Conservation (phyloP, 2,888 invertebrate genomes). For the Caenorhabditis sp. region DNA sequence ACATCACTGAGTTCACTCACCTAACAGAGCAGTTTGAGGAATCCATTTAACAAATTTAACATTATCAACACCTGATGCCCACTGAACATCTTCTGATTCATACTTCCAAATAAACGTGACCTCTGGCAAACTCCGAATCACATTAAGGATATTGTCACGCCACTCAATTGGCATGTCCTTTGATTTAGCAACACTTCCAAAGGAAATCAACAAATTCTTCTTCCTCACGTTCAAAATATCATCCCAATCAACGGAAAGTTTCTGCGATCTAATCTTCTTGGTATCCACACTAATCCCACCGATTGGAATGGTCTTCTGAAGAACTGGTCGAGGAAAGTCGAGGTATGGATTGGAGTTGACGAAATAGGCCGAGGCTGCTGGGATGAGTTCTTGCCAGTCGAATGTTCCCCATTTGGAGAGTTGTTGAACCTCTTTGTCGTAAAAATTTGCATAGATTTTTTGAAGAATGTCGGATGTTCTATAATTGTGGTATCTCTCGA, state of each 20-base stretch:
- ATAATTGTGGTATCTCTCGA: not conserved
- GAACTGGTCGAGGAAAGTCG: conserved; percentile 35
- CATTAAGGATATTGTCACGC: conserved; percentile 14
- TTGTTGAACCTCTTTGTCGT: not conserved
- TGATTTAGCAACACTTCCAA: conserved; percentile 22
- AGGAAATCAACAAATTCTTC: conserved; percentile 18
- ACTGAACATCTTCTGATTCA: conserved; percentile 16
- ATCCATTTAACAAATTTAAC: conserved; percentile 31
- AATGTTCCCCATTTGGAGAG: not conserved
- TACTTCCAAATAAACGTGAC: conserved; percentile 43
- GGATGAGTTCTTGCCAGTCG: not conserved
- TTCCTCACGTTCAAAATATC: conserved; percentile 6
- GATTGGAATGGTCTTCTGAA: conserved; percentile 8
- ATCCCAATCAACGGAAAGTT: conserved; percentile 1
- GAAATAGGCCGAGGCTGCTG: conserved; percentile 5
- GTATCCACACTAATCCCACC: conserved; percentile 27
- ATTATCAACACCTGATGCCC: conserved; percentile 15
- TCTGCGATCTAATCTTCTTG: conserved; percentile 13
- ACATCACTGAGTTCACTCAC: not conserved
- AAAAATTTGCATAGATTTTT: not conserved
- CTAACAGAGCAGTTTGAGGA: conserved; percentile 27
- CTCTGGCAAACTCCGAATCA: conserved; percentile 19
- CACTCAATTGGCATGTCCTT: conserved; percentile 16
- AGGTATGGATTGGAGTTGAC: conserved; percentile 23
- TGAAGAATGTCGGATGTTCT: not conserved